Evolutionary conservation across 2,888 invertebrate species (phyloP).

Genomic region (Falcaria lacertinaria): DNA sequence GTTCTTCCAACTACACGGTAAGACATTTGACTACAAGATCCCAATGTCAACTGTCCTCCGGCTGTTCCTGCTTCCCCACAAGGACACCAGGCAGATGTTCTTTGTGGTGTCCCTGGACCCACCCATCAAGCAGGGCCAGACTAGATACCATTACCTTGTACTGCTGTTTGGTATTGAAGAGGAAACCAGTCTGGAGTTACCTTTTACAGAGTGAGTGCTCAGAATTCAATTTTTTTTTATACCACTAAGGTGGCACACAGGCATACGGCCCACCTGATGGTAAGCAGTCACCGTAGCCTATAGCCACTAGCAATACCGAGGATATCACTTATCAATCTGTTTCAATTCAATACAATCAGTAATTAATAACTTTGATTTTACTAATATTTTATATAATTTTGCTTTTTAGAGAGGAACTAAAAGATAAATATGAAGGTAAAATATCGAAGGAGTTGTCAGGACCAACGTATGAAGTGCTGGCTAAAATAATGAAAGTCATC

Average conservation of each 20-base stretch:
- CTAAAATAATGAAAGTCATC: constrained; percentile 97
- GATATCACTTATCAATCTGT: too few relatives aligned
- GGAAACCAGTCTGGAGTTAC: constrained; percentile 93
- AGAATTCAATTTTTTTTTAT: neutral
- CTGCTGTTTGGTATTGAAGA: constrained; percentile 97
- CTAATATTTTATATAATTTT: constrained; percentile 2
- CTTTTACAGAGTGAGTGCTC: constrained; percentile 90
- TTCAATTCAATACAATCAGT: too few relatives aligned
- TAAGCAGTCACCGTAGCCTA: too few relatives aligned
- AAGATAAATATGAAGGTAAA: constrained; percentile 96
- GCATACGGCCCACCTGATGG: too few relatives aligned
- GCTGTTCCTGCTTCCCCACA: constrained; percentile 96
- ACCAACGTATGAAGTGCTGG: constrained; percentile 96
- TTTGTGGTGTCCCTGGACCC: constrained; percentile 99
- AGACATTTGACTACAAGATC: constrained; percentile 99
- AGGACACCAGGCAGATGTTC: constrained; percentile 98
- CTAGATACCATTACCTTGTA: constrained; percentile 97
- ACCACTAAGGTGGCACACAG: too few relatives aligned
- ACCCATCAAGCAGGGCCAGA: constrained; percentile 99
- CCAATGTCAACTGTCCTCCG: constrained; percentile 97
- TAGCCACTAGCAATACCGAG: too few relatives aligned
- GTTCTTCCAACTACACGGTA: constrained; percentile 87
- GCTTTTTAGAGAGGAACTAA: constrained; percentile 87
- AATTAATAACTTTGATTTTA: too few relatives aligned
- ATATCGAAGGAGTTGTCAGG: constrained; percentile 94